phyloP scores from a whole-genome alignment of 2,888 invertebrate species.

The Agrotis segetum region DNA sequence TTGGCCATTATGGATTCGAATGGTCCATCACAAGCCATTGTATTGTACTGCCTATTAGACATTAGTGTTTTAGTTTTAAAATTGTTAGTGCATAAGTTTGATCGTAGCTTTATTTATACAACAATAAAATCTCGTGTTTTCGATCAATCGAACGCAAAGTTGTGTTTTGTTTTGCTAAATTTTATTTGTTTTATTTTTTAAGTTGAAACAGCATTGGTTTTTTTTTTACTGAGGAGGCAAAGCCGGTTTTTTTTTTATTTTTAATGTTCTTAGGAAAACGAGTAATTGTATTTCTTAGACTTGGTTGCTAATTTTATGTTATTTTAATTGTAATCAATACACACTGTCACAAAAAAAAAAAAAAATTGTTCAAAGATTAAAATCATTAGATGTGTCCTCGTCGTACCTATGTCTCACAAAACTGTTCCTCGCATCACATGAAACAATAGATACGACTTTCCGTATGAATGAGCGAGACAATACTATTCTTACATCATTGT shows the following conservation, averaged over 20 bases:
- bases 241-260: constrained; percentile 55
- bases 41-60: constrained; percentile 47
- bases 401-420: background rate
- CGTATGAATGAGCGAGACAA: background rate
- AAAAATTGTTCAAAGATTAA: constrained; percentile 3
- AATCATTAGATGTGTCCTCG: background rate
- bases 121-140: constrained; percentile 61
- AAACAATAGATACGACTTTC: background rate
- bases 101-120: constrained; percentile 56
- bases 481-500: background rate
- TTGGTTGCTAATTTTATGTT: constrained; percentile 48
- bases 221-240: constrained; percentile 62
- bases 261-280: constrained; percentile 52
- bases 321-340: constrained; percentile 49
- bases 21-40: constrained; percentile 23
- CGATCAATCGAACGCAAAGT: constrained; percentile 63
- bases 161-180: constrained; percentile 78
- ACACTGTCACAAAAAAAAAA: constrained; percentile 41
- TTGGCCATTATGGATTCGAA: background rate
- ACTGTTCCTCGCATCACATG: background rate
- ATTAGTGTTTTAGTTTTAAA: constrained; percentile 56
- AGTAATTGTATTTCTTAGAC: constrained; percentile 37
- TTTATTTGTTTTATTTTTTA: constrained; percentile 69
- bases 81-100: constrained; percentile 65
- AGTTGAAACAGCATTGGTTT: constrained; percentile 50